Conservation (phyloP, 37 sponge, comb jelly and placozoan genomes). For the Oopsacas minuta region DNA sequence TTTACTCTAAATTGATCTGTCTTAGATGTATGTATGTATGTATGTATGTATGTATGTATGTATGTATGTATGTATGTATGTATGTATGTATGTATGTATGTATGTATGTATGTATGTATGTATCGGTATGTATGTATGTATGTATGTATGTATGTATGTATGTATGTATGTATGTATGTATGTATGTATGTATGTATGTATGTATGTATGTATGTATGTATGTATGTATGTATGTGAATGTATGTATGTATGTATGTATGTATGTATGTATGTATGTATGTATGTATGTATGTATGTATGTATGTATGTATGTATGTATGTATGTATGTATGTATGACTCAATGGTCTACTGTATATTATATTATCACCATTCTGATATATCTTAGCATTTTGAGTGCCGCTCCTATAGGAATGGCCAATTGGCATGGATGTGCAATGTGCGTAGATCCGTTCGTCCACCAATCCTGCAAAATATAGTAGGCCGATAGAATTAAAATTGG, state of each 20-base stretch:
- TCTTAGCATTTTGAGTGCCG: too few species aligned
- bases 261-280: background rate
- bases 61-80: slow-evolving; percentile 22
- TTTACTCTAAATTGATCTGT: too few species aligned
- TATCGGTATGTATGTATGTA: background rate
- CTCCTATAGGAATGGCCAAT: background rate
- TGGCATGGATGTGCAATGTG: background rate
- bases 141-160: background rate
- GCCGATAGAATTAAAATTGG: background rate
- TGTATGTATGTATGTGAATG: background rate
- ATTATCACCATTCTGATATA: background rate
- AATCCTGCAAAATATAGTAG: background rate
- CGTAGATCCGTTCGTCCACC: too few species aligned
- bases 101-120: slow-evolving; percentile 22
- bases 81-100: slow-evolving; percentile 22
- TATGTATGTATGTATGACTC: background rate
- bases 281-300: background rate
- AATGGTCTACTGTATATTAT: background rate
- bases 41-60: slow-evolving; percentile 22
- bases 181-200: background rate
- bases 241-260: background rate
- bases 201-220: slow-evolving; percentile 22
- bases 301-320: slow-evolving; percentile 19
- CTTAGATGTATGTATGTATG: slow-evolving; percentile 22
- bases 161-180: background rate